phyloP scores from a whole-genome alignment of 2,888 invertebrate genomes.

The Mechanitis mazaeus region DNA sequence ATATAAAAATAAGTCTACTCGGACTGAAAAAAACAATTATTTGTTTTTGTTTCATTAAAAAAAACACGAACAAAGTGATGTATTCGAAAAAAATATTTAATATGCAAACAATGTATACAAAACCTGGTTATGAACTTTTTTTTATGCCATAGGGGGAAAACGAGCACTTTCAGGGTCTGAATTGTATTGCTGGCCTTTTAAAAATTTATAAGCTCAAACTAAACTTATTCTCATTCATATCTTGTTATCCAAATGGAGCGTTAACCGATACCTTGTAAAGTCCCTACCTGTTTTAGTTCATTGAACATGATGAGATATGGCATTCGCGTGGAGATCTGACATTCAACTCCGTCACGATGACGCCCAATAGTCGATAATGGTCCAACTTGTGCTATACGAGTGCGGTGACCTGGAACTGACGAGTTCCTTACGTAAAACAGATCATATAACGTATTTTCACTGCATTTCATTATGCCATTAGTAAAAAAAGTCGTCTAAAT shows the following conservation, averaged over 20 bases:
- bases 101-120: no score
- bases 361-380: slow-evolving; percentile 54
- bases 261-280: slow-evolving; percentile 26
- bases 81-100: no score
- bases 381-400: slow-evolving; percentile 60
- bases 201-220: no score
- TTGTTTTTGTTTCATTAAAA: no score
- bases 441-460: slow-evolving; percentile 56
- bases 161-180: no score
- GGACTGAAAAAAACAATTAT: no score
- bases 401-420: slow-evolving; percentile 44
- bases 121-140: no score
- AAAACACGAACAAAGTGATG: no score
- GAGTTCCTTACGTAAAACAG: slow-evolving; percentile 56
- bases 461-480: slow-evolving; percentile 45
- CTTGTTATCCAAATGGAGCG: slow-evolving; percentile 17
- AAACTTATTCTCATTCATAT: background rate
- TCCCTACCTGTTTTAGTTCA: slow-evolving; percentile 39
- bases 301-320: slow-evolving; percentile 37
- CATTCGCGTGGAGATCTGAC: slow-evolving; percentile 38
- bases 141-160: no score
- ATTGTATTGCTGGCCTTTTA: no score
- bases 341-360: slow-evolving; percentile 47
- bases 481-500: slow-evolving; percentile 36
- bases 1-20: no score